Conservation (phyloP, 2,797 vertebrate genomes). For the Spea hammondii region DNA sequence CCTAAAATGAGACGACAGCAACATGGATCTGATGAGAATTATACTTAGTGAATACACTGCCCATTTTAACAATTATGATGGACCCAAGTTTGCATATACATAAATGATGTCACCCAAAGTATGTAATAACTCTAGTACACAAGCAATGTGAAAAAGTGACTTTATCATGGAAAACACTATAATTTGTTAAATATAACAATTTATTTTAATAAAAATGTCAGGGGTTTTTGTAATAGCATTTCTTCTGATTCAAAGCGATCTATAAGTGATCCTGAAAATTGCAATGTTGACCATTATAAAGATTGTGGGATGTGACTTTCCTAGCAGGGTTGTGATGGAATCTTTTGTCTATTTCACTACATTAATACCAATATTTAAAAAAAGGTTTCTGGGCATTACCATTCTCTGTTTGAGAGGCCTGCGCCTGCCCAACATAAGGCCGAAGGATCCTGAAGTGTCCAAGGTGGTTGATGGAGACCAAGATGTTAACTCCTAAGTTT, state of each 20-base stretch:
- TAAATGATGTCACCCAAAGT: too few species aligned
- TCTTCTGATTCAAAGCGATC: too few species aligned
- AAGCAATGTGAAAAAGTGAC: too few species aligned
- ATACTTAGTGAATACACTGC: not conserved
- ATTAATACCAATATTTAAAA: not conserved
- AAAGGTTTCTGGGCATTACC: constrained; percentile 76
- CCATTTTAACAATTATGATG: too few species aligned
- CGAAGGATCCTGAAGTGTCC: constrained; percentile 78
- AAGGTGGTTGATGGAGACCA: constrained; percentile 79
- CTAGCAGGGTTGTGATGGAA: constrained; percentile 55
- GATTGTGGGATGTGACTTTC: constrained; percentile 65
- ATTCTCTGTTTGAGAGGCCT: constrained; percentile 77
- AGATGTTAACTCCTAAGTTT: constrained; percentile 74
- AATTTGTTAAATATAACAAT: too few species aligned
- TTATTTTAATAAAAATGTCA: too few species aligned
- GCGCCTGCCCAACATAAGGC: constrained; percentile 75
- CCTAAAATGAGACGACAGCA: not conserved
- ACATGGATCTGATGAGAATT: not conserved
- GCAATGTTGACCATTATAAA: constrained; percentile 55
- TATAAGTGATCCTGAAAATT: constrained; percentile 14
- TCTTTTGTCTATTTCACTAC: constrained; percentile 49
- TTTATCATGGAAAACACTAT: too few species aligned
- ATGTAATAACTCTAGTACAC: too few species aligned
- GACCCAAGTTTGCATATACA: too few species aligned
- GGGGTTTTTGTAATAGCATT: too few species aligned